Evolutionary conservation across 2,113 vertebrate genomes (phyloP), one percentile per base, ranked within the genome.

Genomic region (Acrocephalus arundinaceus): DNA sequence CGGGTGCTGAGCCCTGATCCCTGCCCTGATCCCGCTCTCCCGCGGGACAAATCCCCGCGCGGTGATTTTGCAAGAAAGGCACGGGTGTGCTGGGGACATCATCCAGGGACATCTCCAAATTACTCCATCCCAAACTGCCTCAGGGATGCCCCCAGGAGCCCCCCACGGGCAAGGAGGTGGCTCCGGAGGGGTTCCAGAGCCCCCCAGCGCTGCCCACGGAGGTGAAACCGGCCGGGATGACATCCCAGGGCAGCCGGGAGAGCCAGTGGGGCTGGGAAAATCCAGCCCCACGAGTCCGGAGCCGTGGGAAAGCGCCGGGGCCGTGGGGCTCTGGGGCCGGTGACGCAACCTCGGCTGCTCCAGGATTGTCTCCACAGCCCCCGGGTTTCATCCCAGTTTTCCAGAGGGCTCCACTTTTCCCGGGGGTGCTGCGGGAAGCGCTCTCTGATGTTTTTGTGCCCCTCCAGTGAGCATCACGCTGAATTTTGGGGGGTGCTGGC

Each of bases 91-190:
- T 27, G 49, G 33, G 28, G n/a, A 5, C 55, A 33, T 30, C 1
- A 0, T 9, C 20, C 4, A 5, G 49, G 1, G 72, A 11, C 12
- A 1, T 17, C 77, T 18, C 30, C 37, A 1, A 6, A 28, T 23
- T 39, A 11, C 14, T 23, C 10, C 5, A 1, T 19, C n/a, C 77
- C 3, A 0, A 45, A 16, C 10, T 1, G 1, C 9, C 15, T 21
- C 41, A 8, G n/a, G 39, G 67, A 19, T 45, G 48, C 24, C 15
- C 35, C 48, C 25, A 10, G 25, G 61, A 54, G 48, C 37, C 8
- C 23, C 18, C 8, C 0, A 6, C 0, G 4, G 46, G 33, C 1
- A 5, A 46, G 43, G 52, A 57, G 0, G 8, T 10, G 77, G 37
- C 72, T n/a, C 41, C 30, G 2, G 7, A 24, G 4, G 8, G 52